Percentiles rank a stretch among this genome's conserved stretches.
Conservation (phyloP, 2,888 invertebrate genomes). For the Eupithecia pulchellata region DNA sequence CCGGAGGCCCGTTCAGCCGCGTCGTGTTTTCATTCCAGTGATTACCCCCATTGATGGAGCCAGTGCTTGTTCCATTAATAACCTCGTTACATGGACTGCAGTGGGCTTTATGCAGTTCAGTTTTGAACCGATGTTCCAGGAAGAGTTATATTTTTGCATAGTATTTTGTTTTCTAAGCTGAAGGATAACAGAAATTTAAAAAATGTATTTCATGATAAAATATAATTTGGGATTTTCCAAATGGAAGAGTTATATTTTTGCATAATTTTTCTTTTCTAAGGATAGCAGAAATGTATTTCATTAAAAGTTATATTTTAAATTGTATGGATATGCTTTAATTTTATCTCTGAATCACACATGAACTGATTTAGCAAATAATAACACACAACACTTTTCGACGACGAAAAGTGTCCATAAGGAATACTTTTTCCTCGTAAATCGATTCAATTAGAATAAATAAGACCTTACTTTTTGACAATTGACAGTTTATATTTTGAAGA, state of each 20-base stretch:
- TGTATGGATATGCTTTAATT: background rate
- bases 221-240: no score
- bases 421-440: no score
- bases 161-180: background rate
- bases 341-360: no score
- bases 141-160: background rate
- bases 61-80: conserved; percentile 18
- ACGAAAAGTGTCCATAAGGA: background rate
- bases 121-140: background rate
- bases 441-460: background rate
- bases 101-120: background rate
- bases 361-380: no score
- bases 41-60: conserved; percentile 28
- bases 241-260: background rate
- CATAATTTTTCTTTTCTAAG: background rate
- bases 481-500: background rate
- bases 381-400: no score
- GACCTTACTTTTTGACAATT: background rate
- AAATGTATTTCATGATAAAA: background rate
- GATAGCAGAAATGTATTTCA: background rate
- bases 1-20: conserved; percentile 19
- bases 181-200: background rate
- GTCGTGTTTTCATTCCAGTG: conserved; percentile 34
- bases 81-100: conserved; percentile 16
- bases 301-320: background rate